Conservation (phyloP, 2,888 invertebrate species). For the Cryptocephalus moraei region DNA sequence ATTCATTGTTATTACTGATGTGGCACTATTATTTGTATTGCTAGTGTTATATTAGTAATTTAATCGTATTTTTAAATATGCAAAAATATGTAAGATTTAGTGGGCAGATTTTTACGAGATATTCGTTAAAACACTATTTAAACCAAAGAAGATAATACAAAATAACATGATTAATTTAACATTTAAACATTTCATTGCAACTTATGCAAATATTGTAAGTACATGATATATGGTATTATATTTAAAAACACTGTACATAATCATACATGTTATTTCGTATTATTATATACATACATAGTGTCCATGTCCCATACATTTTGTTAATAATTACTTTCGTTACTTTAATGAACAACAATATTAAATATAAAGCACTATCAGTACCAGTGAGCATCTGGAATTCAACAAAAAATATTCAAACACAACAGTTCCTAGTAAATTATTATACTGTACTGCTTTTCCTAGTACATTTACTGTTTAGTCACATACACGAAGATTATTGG, state of each 20-base stretch:
- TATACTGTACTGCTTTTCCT: too few species aligned
- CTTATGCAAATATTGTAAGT: constrained; percentile 19
- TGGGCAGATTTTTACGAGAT: constrained; percentile 22
- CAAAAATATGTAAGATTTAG: constrained; percentile 12
- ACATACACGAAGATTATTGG: too few species aligned
- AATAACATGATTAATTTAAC: constrained; percentile 20
- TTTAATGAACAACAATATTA: too few species aligned
- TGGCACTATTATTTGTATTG: constrained; percentile 23
- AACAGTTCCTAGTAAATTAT: too few species aligned
- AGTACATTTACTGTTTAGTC: too few species aligned
- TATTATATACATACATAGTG: constrained; percentile 19
- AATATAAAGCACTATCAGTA: too few species aligned
- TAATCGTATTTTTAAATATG: constrained; percentile 3
- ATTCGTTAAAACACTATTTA: constrained; percentile 30
- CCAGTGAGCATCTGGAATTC: too few species aligned
- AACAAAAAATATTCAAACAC: too few species aligned
- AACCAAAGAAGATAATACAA: constrained; percentile 32
- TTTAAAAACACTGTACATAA: constrained; percentile 13
- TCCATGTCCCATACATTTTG: constrained; percentile 12
- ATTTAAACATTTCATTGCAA: constrained; percentile 13
- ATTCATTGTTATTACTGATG: constrained; percentile 21
- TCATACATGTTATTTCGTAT: constrained; percentile 26
- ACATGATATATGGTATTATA: constrained; percentile 10
- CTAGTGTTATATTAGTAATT: constrained; percentile 24
- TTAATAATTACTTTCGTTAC: background rate